Base-by-base conservation (phyloP, 2,113 vertebrate species). In the Podocnemis expansa region DNA sequence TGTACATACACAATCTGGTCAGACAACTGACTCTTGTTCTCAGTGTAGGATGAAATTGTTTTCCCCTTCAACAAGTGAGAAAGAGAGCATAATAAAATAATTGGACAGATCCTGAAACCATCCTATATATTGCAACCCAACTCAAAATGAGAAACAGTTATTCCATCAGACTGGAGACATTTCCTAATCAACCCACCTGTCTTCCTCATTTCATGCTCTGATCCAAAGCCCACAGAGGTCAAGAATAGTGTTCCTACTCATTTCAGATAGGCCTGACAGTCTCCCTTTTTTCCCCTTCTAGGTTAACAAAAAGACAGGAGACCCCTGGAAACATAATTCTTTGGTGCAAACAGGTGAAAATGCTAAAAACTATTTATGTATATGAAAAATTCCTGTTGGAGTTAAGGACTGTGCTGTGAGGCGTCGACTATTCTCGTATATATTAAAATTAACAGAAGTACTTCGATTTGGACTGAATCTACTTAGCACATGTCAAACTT, bases 381-480 rank as follows among this genome's bases (percentile, higher is more conserved):
- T 45, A 4, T 2, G 38, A 84, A 82, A 87, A 89, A 89, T 17
- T 75, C 88, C 58, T 55, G 27, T n/a, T 73, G 49, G 56, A 54
- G 52, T 52, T 41, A 45, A 91, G 16, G n/a, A 94, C 49, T 2
- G 8, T 63, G 80, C 75, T 78, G 51, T 13, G 25, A 94, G 60
- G 60, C 73, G 56, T 73, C 76, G 63, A 90, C 5, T 56, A 63
- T 31, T 78, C 83, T 90, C 82, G 70, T 0, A 5, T 89, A 25
- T n/a, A 91, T 88, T 38, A 83, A 94, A 89, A 94, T 87, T 45
- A 75, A 45, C n/a, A 89, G 86, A 92, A 75, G 58, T n/a, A 4
- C 76, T 81, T 87, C 85, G 95, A 79, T 63, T 82, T 11, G 24
- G 43, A 76, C 1, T 91, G 5, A 31, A 85, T 49, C 81, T 75